Evolutionary conservation across 2,888 invertebrate genomes (phyloP), one percentile per base, ranked within the genome.

Genomic region (Zootermopsis nevadensis): DNA sequence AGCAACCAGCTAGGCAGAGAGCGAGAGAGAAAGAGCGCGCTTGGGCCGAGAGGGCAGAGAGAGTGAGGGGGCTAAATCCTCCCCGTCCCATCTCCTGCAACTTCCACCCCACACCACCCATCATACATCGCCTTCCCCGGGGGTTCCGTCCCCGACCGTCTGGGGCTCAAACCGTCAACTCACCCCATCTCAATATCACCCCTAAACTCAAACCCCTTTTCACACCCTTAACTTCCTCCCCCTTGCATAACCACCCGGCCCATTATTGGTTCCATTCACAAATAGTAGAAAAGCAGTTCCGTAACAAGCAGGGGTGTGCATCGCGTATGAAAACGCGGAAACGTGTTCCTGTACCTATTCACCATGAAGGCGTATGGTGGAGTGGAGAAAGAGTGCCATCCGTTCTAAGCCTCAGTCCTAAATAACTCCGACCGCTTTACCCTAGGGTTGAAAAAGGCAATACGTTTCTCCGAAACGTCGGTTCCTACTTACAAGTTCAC

Each of bases 81-180:
- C 48, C 48, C 48, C 48, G 19, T 48, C 19, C 48, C 48, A 48
- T 48, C 48, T 48, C 48, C 48, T 48, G 48, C 48, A 19, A 15
- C 19, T 48, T 48, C 48, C 12, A n/a, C 66, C 69, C 33, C 69
- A 31, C 8, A 31, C 33, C 69, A 69, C 38, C 74, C 74, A n/a
- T 10, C 27, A 38, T 42, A 74, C 42, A 74, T 35, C 38, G 38
- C 74, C 74, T 74, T 74, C 74, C 74, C 74, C 74, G 74, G 74
- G 74, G 74, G 74, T 74, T 74, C 74, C 38, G 27, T 60, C 60
- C 74, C 74, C 74, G 42, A 38, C 38, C n/a, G 60, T 38, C 74
- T 74, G 74, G 74, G 74, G 74, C 74, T 74, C 74, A 74, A 74
- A 38, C 38, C 74, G n/a, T 60, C 4, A 1, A n/a, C 60, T 27